Conservation (phyloP, 1,140 invertebrate species). For the Sitophilus oryzae region DNA sequence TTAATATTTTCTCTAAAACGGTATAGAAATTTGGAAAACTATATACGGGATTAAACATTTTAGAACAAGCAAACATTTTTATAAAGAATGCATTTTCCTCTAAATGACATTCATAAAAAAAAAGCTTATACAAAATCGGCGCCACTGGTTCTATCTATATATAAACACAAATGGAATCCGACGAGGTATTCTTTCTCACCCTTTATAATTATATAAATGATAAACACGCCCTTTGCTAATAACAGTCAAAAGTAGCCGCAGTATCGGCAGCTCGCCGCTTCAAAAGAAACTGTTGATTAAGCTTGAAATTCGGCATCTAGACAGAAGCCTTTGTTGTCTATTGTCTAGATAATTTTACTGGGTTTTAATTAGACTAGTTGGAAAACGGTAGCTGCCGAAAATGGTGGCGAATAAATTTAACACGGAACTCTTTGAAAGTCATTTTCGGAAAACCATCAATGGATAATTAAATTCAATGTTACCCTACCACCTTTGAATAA, state of each 20-base stretch:
- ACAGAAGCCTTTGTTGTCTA: background rate
- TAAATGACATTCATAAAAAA: no score
- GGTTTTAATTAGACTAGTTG: background rate
- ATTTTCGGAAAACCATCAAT: no score
- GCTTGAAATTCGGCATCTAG: background rate
- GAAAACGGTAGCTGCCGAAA: background rate
- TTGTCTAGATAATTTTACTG: background rate
- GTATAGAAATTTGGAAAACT: no score
- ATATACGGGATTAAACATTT: no score
- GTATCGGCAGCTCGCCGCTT: background rate
- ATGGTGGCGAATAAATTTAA: background rate
- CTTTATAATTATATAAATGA: background rate
- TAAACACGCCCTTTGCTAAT: background rate
- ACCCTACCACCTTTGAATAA: no score
- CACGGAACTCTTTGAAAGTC: no score
- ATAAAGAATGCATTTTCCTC: no score
- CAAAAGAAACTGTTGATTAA: background rate
- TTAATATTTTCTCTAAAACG: no score
- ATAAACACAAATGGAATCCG: background rate
- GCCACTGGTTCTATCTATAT: background rate
- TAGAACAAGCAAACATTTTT: no score
- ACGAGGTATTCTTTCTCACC: background rate
- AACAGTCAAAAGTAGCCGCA: background rate
- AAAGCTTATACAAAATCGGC: background rate
- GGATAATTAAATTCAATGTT: no score